Base-by-base conservation (phyloP, 2,888 invertebrate species). In the Odontocolon sp. region DNA sequence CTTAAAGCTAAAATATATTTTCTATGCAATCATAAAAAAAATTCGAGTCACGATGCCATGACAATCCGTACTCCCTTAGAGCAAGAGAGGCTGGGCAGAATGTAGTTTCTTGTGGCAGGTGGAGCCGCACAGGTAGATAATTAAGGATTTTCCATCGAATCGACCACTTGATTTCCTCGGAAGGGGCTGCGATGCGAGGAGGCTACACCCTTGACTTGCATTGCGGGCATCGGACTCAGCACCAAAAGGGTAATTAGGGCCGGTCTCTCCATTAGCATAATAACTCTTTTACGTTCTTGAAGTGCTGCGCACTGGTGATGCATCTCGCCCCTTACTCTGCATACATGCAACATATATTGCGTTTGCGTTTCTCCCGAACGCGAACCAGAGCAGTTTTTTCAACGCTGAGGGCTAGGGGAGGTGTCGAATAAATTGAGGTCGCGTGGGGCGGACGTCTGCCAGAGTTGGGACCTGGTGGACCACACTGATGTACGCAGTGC, bases 391-490 rank as follows among this genome's bases (percentile, higher is more conserved):
- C 84, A 83, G 81, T 82, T 84, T 81, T 71, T 64, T 54, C 47
- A 68, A 72, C 82, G 88, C 89, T 88, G 81, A 84, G 84, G 89
- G 89, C 89, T 67, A 88, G 86, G 88, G 88, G 89, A 90, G 90
- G 90, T 89, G 90, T 90, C 89, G 89, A 89, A 89, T 90, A 88
- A 90, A 89, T 89, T 87, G 87, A 88, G 87, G 88, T 89, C 89
- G 86, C 87, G 87, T 86, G 86, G 88, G 87, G 88, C 87, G 89
- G 88, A 89, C 88, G 86, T 89, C 85, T 84, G 85, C 82, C 80
- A 63, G 81, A 82, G 50, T 72, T 57, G 56, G 52, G 47, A 64
- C 50, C 80, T 79, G 75, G 80, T 63, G 83, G 86, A 87, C 87
- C 86, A 83, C 86, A 84, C 87, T 83, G 82, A 81, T 74, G 76